Conservation (phyloP, 2,888 invertebrate species). For the Caradrina clavipalpis region DNA sequence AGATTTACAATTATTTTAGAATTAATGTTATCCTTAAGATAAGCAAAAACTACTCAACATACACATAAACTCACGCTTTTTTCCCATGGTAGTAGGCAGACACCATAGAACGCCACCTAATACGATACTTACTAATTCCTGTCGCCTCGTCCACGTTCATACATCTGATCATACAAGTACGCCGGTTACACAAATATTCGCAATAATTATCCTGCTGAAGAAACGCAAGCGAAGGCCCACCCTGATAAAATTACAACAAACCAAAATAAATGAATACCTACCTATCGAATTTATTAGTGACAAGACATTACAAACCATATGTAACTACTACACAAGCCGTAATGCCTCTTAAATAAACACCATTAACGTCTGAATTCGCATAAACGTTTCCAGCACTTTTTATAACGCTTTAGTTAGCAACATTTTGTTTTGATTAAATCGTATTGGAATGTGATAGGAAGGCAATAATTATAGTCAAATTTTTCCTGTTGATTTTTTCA, state of each 20-base stretch:
- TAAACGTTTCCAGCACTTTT: conserved; percentile 51
- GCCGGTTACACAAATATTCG: no score
- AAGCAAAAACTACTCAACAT: no score
- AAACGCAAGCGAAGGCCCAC: background rate
- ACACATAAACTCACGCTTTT: no score
- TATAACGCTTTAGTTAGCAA: conserved; percentile 34
- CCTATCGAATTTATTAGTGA: conserved; percentile 43
- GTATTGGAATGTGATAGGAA: conserved; percentile 33
- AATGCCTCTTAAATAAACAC: conserved; percentile 49
- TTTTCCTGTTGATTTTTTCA: conserved; percentile 37
- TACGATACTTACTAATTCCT: no score
- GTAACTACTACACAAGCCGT: conserved; percentile 38
- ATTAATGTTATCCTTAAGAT: no score
- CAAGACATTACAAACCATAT: conserved; percentile 44
- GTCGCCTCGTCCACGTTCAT: no score
- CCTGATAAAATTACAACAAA: conserved; percentile 12
- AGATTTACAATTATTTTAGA: no score
- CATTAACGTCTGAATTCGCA: conserved; percentile 50
- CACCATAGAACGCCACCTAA: no score
- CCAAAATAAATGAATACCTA: conserved; percentile 20
- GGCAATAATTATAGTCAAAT: conserved; percentile 16
- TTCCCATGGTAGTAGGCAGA: no score
- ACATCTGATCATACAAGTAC: no score
- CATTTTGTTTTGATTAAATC: conserved; percentile 44
- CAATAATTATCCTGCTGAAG: background rate